These are phyloP conservation scores for Phalacrocorax pelagicus DNA, from an alignment of 2,113 vertebrate species.

Conservation along the genomic window DNA sequence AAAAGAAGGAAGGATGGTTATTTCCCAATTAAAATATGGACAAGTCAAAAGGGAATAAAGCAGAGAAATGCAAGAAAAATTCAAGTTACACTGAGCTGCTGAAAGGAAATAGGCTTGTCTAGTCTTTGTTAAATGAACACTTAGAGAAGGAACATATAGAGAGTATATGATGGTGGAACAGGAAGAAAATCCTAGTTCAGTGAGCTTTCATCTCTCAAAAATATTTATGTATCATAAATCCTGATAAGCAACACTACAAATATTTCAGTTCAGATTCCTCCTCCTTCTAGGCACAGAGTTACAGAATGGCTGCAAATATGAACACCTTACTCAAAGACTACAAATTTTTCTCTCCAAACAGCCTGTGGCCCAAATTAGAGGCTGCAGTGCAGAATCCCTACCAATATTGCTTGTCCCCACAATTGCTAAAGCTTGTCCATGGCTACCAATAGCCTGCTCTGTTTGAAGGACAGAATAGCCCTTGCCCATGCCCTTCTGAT, in stretches of 20 bases:
- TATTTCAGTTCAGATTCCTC: neutral
- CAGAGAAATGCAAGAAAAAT: neutral
- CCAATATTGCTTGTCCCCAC: neutral
- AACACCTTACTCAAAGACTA: neutral
- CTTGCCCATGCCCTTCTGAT: neutral
- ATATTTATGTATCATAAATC: neutral
- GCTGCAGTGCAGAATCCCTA: neutral
- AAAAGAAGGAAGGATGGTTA: neutral
- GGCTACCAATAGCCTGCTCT: neutral
- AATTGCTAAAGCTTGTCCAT: neutral
- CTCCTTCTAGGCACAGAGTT: neutral
- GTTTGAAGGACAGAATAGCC: neutral
- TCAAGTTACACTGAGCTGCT: neutral
- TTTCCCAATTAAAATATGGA: neutral
- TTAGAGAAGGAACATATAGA: neutral
- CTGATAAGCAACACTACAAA: neutral
- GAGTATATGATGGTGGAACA: neutral
- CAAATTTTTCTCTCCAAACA: neutral
- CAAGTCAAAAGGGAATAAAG: neutral
- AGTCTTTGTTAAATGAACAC: neutral
- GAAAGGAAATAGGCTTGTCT: neutral
- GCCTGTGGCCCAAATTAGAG: neutral
- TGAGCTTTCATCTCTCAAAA: neutral
- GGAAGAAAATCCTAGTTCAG: neutral
- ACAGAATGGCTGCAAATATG: neutral